These are phyloP conservation scores for Toxotes lorentzi DNA, from an alignment of 2,797 vertebrate genomes.

Conservation along the genomic window DNA sequence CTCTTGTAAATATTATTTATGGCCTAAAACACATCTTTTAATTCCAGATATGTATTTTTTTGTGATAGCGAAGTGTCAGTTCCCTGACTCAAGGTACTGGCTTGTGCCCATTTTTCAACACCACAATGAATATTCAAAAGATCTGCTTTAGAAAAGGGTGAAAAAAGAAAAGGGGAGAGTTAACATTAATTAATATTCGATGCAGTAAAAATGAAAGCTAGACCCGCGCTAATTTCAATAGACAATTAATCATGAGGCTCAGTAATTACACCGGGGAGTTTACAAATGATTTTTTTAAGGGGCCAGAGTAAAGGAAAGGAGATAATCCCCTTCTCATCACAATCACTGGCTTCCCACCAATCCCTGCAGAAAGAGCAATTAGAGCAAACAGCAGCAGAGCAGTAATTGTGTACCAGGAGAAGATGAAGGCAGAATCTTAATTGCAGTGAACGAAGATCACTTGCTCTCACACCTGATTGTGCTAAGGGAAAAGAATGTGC, in stretches of 20 bases:
- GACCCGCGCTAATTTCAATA: constrained; percentile 99
- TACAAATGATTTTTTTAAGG: constrained; percentile 98
- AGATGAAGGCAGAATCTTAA: constrained; percentile 93
- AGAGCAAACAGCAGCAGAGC: constrained; percentile 92
- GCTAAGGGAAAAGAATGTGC: constrained; percentile 83
- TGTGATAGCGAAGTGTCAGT: constrained; percentile 90
- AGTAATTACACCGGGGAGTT: constrained; percentile 99
- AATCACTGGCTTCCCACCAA: constrained; percentile 97
- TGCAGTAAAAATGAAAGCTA: constrained; percentile 99
- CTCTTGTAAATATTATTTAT: constrained; percentile 86
- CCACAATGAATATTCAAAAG: constrained; percentile 98
- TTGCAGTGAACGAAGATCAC: constrained; percentile 93
- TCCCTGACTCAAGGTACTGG: constrained; percentile 87
- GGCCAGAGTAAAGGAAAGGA: constrained; percentile 87
- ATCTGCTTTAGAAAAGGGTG: constrained; percentile 88
- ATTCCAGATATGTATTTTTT: constrained; percentile 86
- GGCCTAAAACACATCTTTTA: constrained; percentile 82
- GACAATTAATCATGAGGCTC: constrained; percentile 99
- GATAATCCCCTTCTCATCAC: constrained; percentile 97
- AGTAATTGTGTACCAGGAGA: constrained; percentile 97
- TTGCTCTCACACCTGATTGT: constrained; percentile 92
- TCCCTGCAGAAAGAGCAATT: constrained; percentile 97
- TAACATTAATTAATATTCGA: constrained; percentile 99
- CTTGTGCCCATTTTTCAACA: constrained; percentile 93
- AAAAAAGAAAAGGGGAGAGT: constrained; percentile 80